phyloP scores from a whole-genome alignment of 2,888 invertebrate genomes.

The Drosophila picticornis region DNA sequence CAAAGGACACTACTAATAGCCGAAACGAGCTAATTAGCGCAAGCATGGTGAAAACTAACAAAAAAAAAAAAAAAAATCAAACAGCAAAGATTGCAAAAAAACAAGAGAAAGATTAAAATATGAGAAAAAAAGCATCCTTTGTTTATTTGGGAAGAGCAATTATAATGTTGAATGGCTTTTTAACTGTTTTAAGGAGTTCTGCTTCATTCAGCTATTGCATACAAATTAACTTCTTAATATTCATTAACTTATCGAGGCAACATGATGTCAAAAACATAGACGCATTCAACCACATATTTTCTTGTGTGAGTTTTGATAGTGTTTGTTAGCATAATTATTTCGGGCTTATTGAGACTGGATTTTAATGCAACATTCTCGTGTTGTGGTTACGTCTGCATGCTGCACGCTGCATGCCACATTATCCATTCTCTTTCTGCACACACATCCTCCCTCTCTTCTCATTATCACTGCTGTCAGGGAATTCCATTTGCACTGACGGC shows the following conservation, averaged over 20 bases:
- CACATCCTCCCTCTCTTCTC: background rate
- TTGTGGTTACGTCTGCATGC: constrained; percentile 10
- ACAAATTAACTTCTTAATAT: constrained; percentile 47
- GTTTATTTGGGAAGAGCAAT: constrained; percentile 42
- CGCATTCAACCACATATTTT: too few relatives aligned
- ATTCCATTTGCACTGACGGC: constrained; percentile 69
- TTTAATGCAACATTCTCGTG: constrained; percentile 47
- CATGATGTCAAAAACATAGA: constrained; percentile 32
- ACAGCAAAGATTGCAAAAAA: constrained; percentile 11
- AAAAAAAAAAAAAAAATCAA: background rate
- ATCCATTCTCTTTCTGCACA: constrained; percentile 32
- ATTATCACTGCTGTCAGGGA: constrained; percentile 27
- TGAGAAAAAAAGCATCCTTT: constrained; percentile 18
- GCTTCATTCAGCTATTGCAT: constrained; percentile 19
- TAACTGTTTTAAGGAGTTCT: constrained; percentile 14
- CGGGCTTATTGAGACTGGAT: constrained; percentile 4
- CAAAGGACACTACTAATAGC: constrained; percentile 59
- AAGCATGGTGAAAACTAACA: constrained; percentile 35
- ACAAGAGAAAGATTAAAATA: background rate
- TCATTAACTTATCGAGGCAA: constrained; percentile 43
- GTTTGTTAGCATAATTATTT: constrained; percentile 25
- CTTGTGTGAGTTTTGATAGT: constrained; percentile 6
- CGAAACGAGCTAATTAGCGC: constrained; percentile 72
- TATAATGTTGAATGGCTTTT: constrained; percentile 42
- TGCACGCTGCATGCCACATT: constrained; percentile 14